Evolutionary conservation across 2,113 vertebrate species (phyloP), one percentile per base, ranked within the genome.

Genomic region (Herpetotheres cachinnans): DNA sequence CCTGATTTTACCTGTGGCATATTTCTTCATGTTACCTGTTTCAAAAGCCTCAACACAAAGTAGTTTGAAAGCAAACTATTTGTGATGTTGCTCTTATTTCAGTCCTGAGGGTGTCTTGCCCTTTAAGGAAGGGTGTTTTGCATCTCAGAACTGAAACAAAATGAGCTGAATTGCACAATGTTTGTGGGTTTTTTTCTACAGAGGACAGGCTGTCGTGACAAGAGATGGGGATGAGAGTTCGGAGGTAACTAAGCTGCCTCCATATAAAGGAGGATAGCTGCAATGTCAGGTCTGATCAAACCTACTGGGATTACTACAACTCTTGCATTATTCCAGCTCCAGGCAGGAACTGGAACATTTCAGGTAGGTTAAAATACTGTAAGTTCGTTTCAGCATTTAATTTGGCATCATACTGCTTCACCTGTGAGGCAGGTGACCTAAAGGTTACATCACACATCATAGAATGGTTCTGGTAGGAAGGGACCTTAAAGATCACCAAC

Each of bases 201-300:
- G 50, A 46, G 78, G 7, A 42, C 32, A 25, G 36, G 38, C 36
- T 86, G 86, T 70, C 1, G 0, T 69, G 74, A 63, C 18, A 47
- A 54, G 62, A 81, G 38, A n/a, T 19, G 16, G 14, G 38, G 29
- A 9, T 58, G 67, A 81, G 55, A 66, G 38, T 62, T 8, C 16
- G 10, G 32, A 42, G 49, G 38, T 6, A 49, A 46, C 19, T 54
- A 2, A 36, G 24, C 25, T 84, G 79, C n/a, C 52, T 67, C 47
- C 0, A 0, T 46, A 3, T 8, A 46, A 54, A 27, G n/a, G 25
- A 83, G 55, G 30, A 65, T 24, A 59, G 30, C 36, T 47, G 56
- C 27, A 38, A 2, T 5, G 34, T 76, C 58, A 20, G 54, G 34
- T 52, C 54, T 30, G 19, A 49, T 79, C 82, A 83, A 16, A 22